Evolutionary conservation across 1,140 invertebrate genomes (phyloP).

Genomic region (Pseudomyrmex cubaensis): DNA sequence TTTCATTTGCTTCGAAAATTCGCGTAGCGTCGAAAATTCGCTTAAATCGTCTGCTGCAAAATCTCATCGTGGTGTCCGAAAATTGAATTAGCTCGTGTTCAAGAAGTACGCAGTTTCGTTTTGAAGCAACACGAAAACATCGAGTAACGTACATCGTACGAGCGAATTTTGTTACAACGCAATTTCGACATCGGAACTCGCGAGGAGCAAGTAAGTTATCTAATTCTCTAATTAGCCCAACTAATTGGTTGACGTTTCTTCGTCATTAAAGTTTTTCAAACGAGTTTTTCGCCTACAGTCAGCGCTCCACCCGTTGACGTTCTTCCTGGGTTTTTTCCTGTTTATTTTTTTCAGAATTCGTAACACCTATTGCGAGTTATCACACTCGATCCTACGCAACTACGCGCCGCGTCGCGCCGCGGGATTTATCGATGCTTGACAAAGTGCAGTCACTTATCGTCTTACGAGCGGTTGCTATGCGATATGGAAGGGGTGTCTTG

Average conservation of each 20-base stretch:
- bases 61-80: no score
- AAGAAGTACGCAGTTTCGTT: no score
- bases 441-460: slow-evolving; percentile 70
- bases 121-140: no score
- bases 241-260: slow-evolving; percentile 6
- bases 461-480: slow-evolving; percentile 77
- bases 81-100: no score
- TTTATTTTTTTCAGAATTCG: neutral
- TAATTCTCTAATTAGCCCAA: neutral
- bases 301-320: no score
- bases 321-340: neutral
- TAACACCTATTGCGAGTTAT: no score
- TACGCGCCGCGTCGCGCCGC: neutral
- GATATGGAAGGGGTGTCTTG: slow-evolving; percentile 74
- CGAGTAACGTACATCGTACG: no score
- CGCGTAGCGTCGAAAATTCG: neutral
- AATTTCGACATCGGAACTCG: no score
- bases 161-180: no score
- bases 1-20: neutral
- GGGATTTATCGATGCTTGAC: slow-evolving; percentile 53
- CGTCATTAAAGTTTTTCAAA: neutral
- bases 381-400: no score
- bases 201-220: neutral
- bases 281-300: no score
- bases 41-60: neutral